Base-by-base conservation (phyloP, 2,888 invertebrate species). In the Nasonovia ribisnigri region DNA sequence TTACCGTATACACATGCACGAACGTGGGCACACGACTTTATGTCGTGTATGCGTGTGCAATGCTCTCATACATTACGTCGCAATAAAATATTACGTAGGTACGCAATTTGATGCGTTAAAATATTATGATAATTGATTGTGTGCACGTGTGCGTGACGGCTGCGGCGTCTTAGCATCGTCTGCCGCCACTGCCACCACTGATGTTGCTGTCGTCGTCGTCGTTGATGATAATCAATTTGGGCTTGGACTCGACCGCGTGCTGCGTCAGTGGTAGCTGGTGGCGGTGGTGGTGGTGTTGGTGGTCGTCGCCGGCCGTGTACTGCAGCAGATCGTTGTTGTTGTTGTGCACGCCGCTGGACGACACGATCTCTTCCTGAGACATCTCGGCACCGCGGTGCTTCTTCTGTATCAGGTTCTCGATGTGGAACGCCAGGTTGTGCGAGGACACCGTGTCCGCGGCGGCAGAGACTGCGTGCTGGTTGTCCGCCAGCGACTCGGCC, bases 371-470 rank as follows among this genome's bases (percentile, higher is more conserved):
- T 24, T 93, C 93, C 42, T 93, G 93, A 24, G 93, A 90, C n/a
- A 67, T 42, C 67, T 93, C 93, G 42, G 57, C 92, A 3, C 42
- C 88, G 77, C 42, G 88, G 51, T 93, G 93, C 13, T 93, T 93
- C 24, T 93, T 93, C 86, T 93, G 93, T 84, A 93, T 93, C 29
- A 93, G 90, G 67, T 93, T 93, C 42, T 93, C 93, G 84, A 93
- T 93, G 86, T 93, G 90, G 26, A 93, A 93, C 86, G 93, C 90
- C 42, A 90, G 84, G 67, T 93, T 93, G 86, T 93, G 93, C 67
- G 93, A 90, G 8, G 93, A 93, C 36, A 93, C 93, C 46, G 93
- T 93, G 89, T 93, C 93, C 42, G 67, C 48, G 36, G 20, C 60
- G 42, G n/a, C 90, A 43, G 36, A 84, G 1, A 13, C 91, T 6